These are phyloP conservation scores for Heteromyza rotundicornis DNA, from an alignment of 2,888 invertebrate species.

Conservation along the genomic window DNA sequence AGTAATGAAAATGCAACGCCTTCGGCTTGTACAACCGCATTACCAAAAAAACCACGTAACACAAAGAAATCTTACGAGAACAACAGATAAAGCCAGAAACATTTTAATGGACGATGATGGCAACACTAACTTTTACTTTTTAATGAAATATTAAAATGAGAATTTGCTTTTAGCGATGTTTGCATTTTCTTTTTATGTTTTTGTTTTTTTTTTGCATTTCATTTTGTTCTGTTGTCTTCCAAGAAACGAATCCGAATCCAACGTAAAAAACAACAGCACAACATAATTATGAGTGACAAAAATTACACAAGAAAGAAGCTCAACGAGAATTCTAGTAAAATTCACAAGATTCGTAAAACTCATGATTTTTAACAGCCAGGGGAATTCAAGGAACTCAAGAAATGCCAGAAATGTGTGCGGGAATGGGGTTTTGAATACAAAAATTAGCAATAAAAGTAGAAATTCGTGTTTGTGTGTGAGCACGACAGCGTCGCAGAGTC, in stretches of 20 bases:
- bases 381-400: background rate
- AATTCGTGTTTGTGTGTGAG: conserved; percentile 53
- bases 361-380: background rate
- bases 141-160: conserved; percentile 10
- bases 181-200: background rate
- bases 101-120: background rate
- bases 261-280: background rate
- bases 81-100: background rate
- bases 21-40: no score
- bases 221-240: conserved; percentile 15
- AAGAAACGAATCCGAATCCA: conserved; percentile 21
- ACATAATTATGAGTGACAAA: conserved; percentile 51
- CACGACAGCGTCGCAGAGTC: conserved; percentile 29
- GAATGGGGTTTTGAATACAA: conserved; percentile 26
- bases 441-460: conserved; percentile 56
- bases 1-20: no score
- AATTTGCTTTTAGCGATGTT: conserved; percentile 14
- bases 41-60: no score
- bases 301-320: conserved; percentile 43
- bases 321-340: conserved; percentile 20
- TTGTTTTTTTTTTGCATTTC: no score
- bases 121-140: background rate
- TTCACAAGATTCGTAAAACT: background rate
- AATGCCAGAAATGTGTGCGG: background rate
- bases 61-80: no score